Base-by-base conservation (phyloP, 1,140 invertebrate genomes). In the Zaprionus capensis region DNA sequence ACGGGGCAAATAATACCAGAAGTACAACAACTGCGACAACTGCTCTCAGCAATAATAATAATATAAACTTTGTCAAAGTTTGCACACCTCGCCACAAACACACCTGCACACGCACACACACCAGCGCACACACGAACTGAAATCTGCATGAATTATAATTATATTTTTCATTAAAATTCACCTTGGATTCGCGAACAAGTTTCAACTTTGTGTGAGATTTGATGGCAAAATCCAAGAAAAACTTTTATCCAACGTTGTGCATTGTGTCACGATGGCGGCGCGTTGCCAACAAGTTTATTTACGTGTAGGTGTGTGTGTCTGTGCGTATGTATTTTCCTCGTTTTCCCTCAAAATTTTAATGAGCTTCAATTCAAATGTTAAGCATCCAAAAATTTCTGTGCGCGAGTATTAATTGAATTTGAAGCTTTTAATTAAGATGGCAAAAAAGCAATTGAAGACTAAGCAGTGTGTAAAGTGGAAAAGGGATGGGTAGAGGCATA, bases 141-240 rank as follows among this genome's bases (percentile, higher is more conserved):
- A 87, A 88, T 87, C 84, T 81, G 84, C 84, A 87, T 87, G 84
- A 88, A 87, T 87, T 84, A 88, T 87, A 87, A 88, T 87, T 87
- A 87, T 90, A 76, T 84, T 87, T 87, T 88, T 88, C 84, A 87
- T 87, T 87, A 88, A 87, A 87, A 87, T 87, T 87, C 84, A 87
- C 84, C 84, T 87, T 84, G 78, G 85, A 83, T 81, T 71, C 38
- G 66, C 38, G 53, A 49, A 70, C 61, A 79, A 87, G 79, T 81
- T 78, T 87, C 68, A 78, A 83, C 78, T 84, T 83, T 79, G 76
- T 57, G 14, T 46, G 68, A 71, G 68, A 78, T 81, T 75, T 74
- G 58, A 68, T 58, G 70, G 66, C 61, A 44, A 44, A 57, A 51
- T 36, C 22, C 22, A 12, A 26, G 24, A 34, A 49, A 69, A 76